Evolutionary conservation across 1,140 invertebrate genomes (phyloP).

Genomic region (Lamellibrachia luymesi): DNA sequence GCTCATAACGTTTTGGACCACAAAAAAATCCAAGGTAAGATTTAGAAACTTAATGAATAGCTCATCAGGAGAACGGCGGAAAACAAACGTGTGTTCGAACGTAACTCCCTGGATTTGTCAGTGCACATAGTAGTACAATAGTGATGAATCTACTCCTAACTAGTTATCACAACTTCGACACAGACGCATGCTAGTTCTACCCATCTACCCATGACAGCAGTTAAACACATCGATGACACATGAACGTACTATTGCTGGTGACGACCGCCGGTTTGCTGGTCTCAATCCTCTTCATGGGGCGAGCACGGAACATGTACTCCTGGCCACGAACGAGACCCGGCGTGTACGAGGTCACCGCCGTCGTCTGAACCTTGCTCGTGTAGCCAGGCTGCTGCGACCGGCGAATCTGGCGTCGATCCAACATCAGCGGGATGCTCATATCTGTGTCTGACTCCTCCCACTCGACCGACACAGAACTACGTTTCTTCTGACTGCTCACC

Average conservation of each 20-base stretch:
- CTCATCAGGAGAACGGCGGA: too few species aligned
- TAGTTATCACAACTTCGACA: neutral
- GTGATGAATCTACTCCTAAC: neutral
- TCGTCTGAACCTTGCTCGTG: neutral
- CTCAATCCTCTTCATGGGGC: slow-evolving; percentile 95
- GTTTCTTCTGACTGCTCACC: neutral
- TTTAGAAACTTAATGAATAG: neutral
- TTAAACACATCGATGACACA: neutral
- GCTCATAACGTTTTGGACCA: too few species aligned
- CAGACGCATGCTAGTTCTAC: neutral
- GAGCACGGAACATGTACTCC: slow-evolving; percentile 86
- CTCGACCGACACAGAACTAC: neutral
- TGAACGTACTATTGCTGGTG: neutral
- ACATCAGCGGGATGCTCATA: slow-evolving; percentile 41
- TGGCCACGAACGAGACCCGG: slow-evolving; percentile 83
- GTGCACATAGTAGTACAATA: neutral
- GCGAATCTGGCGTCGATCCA: slow-evolving; percentile 30
- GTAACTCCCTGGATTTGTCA: neutral
- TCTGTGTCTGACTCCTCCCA: slow-evolving; percentile 38
- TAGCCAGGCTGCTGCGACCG: neutral
- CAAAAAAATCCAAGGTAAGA: too few species aligned
- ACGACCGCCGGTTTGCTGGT: neutral
- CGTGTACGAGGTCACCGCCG: neutral
- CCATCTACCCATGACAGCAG: neutral
- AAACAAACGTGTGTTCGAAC: neutral